A percentile compares a stretch with the other conserved stretches of the same genome.
These are phyloP conservation scores for Euproctis similis DNA, from an alignment of 2,888 invertebrate genomes.

Conservation along the genomic window DNA sequence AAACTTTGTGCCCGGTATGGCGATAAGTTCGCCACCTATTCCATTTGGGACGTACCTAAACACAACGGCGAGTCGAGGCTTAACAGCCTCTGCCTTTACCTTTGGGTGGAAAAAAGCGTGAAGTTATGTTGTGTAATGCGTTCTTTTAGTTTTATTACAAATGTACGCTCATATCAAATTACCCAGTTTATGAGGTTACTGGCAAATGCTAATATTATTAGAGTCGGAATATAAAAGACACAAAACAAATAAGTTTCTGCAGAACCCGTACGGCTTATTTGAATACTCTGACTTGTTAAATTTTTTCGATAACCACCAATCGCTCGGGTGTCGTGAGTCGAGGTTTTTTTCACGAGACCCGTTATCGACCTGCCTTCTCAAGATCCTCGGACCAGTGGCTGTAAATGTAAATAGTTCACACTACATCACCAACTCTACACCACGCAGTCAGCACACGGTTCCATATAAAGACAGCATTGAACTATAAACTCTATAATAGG, in stretches of 20 bases:
- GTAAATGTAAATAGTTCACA: constrained; percentile 18
- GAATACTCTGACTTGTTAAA: not conserved
- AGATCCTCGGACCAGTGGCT: constrained; percentile 21
- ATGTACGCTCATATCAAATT: too few relatives aligned
- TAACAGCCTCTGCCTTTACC: too few relatives aligned
- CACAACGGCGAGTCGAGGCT: too few relatives aligned
- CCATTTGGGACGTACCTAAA: too few relatives aligned
- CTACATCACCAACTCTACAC: constrained; percentile 20
- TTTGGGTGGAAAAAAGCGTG: too few relatives aligned
- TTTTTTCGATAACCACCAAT: constrained; percentile 46
- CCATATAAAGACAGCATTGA: constrained; percentile 18
- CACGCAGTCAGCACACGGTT: constrained; percentile 4
- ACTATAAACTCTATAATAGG: constrained; percentile 8
- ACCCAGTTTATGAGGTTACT: too few relatives aligned
- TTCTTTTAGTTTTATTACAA: too few relatives aligned
- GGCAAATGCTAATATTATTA: too few relatives aligned
- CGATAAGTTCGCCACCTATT: too few relatives aligned
- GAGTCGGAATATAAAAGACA: too few relatives aligned
- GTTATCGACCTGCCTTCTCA: constrained; percentile 51
- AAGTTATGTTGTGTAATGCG: too few relatives aligned
- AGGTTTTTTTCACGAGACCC: constrained; percentile 44
- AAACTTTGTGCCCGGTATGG: too few relatives aligned
- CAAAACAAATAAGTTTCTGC: not conserved
- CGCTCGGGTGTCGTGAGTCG: constrained; percentile 62
- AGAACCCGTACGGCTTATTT: not conserved